These are phyloP conservation scores for Agrilus biguttatus DNA, from an alignment of 2,888 invertebrate species.

Conservation along the genomic window DNA sequence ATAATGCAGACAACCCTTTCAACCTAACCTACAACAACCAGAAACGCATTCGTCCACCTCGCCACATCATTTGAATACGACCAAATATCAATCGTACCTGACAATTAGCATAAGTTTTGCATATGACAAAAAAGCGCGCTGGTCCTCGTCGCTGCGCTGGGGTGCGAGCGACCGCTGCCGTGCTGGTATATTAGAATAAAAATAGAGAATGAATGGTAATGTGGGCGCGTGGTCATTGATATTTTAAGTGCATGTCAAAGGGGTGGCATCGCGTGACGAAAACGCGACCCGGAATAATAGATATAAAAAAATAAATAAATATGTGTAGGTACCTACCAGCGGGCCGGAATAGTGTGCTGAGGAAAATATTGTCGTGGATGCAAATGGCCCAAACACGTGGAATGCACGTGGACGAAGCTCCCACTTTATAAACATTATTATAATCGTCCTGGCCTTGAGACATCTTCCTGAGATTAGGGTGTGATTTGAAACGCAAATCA, in stretches of 20 bases:
- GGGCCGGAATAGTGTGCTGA: slow-evolving; percentile 2
- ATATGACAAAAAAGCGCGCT: slow-evolving; percentile 5
- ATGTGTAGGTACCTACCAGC: slow-evolving; percentile 2
- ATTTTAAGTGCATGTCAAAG: slow-evolving; percentile 8
- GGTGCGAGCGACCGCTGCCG: slow-evolving; percentile 3
- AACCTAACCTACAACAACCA: no score
- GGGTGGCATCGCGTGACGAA: no score
- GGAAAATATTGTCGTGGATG: background rate
- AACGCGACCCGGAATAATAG: no score
- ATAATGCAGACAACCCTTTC: no score
- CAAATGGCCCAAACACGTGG: slow-evolving; percentile 8
- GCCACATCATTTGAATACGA: no score
- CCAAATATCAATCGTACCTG: background rate
- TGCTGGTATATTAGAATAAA: slow-evolving; percentile 7
- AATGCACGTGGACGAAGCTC: slow-evolving; percentile 10
- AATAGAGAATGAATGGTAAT: slow-evolving; percentile 8
- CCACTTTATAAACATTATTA: slow-evolving; percentile 7
- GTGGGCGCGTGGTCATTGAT: slow-evolving; percentile 16
- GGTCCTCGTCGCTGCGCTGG: slow-evolving; percentile 5
- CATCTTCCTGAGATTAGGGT: slow-evolving; percentile 4
- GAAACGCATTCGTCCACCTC: no score
- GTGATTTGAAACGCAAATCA: slow-evolving; percentile 4
- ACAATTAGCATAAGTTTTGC: slow-evolving; percentile 9
- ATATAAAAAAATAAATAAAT: background rate
- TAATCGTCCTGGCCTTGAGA: slow-evolving; percentile 8